Conservation (phyloP, 1,140 invertebrate species). For the Panulirus ornatus region DNA sequence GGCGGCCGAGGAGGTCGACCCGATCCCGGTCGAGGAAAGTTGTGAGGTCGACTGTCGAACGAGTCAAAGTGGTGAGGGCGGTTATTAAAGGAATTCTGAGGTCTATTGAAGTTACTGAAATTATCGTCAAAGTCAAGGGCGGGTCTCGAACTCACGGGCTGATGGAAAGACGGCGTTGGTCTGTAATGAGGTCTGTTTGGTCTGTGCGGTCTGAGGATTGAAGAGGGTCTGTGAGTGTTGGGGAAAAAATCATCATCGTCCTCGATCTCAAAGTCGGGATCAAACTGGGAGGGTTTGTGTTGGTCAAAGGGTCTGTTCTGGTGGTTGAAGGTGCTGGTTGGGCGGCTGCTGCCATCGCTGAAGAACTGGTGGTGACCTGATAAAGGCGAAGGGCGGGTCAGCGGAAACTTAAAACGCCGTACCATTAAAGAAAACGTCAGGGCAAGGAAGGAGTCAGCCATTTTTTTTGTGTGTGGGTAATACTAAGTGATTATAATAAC, state of each 20-base stretch:
- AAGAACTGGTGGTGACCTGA: slow-evolving; percentile 52
- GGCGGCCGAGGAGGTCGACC: slow-evolving; percentile 23
- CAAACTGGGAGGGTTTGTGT: slow-evolving; percentile 15
- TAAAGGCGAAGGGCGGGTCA: slow-evolving; percentile 27
- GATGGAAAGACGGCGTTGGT: slow-evolving; percentile 67
- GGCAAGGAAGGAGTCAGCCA: too few relatives aligned
- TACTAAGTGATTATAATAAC: too few relatives aligned
- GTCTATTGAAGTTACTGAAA: slow-evolving; percentile 39
- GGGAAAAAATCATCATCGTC: slow-evolving; percentile 58
- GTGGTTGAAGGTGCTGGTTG: slow-evolving; percentile 22
- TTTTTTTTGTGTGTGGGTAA: too few relatives aligned
- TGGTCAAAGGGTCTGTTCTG: slow-evolving; percentile 53
- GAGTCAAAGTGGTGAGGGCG: slow-evolving; percentile 30
- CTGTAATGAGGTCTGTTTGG: slow-evolving; percentile 58
- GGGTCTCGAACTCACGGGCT: slow-evolving; percentile 22
- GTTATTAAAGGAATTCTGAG: slow-evolving; percentile 32
- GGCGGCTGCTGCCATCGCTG: not conserved
- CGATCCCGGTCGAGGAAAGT: slow-evolving; percentile 18
- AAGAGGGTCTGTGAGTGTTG: slow-evolving; percentile 63
- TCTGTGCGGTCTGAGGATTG: slow-evolving; percentile 76
- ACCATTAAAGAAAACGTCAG: too few relatives aligned
- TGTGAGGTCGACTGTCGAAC: slow-evolving; percentile 52
- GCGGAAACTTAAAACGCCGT: too few relatives aligned
- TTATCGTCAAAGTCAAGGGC: slow-evolving; percentile 44
- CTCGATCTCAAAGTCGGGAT: slow-evolving; percentile 25